Base-by-base conservation (phyloP, 2,888 invertebrate genomes). In the Leptarthrus brevirostris region DNA sequence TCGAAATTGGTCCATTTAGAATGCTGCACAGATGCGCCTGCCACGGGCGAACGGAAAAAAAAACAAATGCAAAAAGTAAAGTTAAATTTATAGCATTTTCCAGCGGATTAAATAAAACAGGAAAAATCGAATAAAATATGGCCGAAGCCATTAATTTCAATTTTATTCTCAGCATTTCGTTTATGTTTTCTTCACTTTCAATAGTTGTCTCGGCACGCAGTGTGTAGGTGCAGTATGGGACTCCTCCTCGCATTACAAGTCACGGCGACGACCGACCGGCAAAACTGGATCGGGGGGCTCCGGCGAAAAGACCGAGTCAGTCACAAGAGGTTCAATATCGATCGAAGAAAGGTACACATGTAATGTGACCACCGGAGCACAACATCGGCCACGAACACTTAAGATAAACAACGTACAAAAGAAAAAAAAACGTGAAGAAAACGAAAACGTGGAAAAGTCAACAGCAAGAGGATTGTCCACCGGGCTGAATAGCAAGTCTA, bases 361-460 rank as follows among this genome's bases (percentile, higher is more conserved):
- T 56, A 56, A 56, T 56, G 56, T 24, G 30, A 56, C 56, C 56
- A 30, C 56, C 56, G 30, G 16, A 56, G 56, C 18, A 16, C 26
- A 16, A 2, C 26, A 56, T 49, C 3, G 20, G 26, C 53, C 22
- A 8, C 30, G 8, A 16, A 24, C 30, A 16, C 49, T 49, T 16
- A 49, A 49, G 24, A 12, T 14, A 14, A 34, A 2, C 8, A 30
- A 30, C 4, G n/a, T n/a, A n/a, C n/a, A n/a, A n/a, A 8, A 30
- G 30, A 30, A 1, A 30, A 30, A 30, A 30, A 30, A 30, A 30
- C 30, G 30, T 8, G 30, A 30, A 56, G 16, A 24, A 56, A 56
- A 56, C 44, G 10, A 16, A 30, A 56, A 56, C 56, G 56, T 56
- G 56, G 30, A 56, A 56, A 56, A 56, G 30, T 56, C 56, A 56